Base-by-base conservation (phyloP, 2,113 vertebrate genomes). In the Salminus brasiliensis region DNA sequence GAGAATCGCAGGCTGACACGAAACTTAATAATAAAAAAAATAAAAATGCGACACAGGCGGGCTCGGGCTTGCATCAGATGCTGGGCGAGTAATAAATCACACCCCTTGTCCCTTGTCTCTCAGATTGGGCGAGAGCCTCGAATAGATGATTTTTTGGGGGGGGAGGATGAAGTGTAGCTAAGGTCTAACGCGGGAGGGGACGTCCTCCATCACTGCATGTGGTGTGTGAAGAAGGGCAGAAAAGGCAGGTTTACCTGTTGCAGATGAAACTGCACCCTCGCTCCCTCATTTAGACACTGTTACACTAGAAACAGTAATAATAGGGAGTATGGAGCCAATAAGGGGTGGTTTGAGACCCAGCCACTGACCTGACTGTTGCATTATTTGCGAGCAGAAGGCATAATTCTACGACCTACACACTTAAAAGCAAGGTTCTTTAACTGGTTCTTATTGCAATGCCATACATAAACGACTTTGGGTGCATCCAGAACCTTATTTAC, bases 21-120 rank as follows among this genome's bases (percentile, higher is more conserved):
- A 65, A 72, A 72, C 43, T 62, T 79, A 21, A 71, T 79, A 25
- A 63, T 8, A 71, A 79, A 72, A 79, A 78, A 30, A 10, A 41
- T 5, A 41, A 41, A 41, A 41, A 41, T 41, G 47, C 6, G 53
- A 71, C 41, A 39, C 0, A 41, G 32, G 23, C 41, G 15, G 43
- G 7, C 21, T 63, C 32, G 15, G 30, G 15, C 41, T 52, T 12
- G 55, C 41, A 60, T 63, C 57, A 72, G 68, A 45, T 52, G 4
- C 41, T 63, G 43, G 49, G 36, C 34, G 16, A 34, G 55, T 18
- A 11, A 72, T 79, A 72, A 72, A 79, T 72, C 78, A 79, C 62
- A 72, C 13, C 9, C 3, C 47, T 6, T 25, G 55, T 60, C 21
- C 4, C 29, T 49, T 53, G 53, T 72, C 76, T 45, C 23, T 70